These are phyloP conservation scores for Chondrosia reniformis DNA, from an alignment of 37 sponge, comb jelly and placozoan species.

Conservation along the genomic window DNA sequence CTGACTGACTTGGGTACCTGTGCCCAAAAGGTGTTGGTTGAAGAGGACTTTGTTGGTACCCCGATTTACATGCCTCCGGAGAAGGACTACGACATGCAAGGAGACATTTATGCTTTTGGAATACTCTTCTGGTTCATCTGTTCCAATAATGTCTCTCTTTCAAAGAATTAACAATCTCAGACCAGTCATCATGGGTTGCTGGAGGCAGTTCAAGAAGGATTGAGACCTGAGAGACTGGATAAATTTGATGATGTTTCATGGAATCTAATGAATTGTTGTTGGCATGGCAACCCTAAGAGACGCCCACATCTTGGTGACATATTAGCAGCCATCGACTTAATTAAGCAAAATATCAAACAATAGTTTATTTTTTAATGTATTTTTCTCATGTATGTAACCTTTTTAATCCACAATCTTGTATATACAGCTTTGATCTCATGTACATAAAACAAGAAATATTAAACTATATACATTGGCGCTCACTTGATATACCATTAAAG, in stretches of 20 bases:
- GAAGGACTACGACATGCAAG: constrained; percentile 83
- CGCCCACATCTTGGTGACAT: constrained; percentile 81
- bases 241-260: constrained; percentile 74
- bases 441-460: too few species aligned
- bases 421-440: too few species aligned
- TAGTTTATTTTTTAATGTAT: too few species aligned
- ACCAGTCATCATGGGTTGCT: constrained; percentile 80
- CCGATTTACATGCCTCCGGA: constrained; percentile 99
- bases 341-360: too few species aligned
- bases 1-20: constrained; percentile 98
- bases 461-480: too few species aligned
- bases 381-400: too few species aligned
- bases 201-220: constrained; percentile 74
- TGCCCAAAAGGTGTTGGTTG: constrained; percentile 95
- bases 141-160: constrained; percentile 9
- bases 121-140: constrained; percentile 95
- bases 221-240: constrained; percentile 83
- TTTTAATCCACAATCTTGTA: too few species aligned
- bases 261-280: constrained; percentile 85
- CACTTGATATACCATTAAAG: too few species aligned
- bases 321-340: constrained; percentile 38
- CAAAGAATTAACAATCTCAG: constrained; percentile 70
- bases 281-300: constrained; percentile 66
- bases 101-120: constrained; percentile 95
- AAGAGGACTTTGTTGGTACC: constrained; percentile 89